Evolutionary conservation across 2,113 vertebrate genomes (phyloP).

Genomic region (Dasyprocta punctata): DNA sequence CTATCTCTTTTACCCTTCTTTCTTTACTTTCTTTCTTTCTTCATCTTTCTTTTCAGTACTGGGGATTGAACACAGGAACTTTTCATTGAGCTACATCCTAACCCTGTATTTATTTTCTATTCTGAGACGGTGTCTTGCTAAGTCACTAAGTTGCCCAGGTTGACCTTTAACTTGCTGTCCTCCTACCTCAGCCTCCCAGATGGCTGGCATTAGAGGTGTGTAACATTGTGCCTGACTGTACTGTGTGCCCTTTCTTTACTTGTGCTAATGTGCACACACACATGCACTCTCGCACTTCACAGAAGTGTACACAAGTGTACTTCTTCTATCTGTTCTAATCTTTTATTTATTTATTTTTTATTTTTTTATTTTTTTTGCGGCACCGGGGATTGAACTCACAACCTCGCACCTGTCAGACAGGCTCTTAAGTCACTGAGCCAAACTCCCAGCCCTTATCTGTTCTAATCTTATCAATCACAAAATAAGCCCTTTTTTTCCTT

Average conservation of each 20-base stretch:
- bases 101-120: neutral
- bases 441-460: too few species aligned
- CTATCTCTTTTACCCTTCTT: neutral
- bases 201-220: neutral
- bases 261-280: neutral
- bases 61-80: neutral
- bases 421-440: too few species aligned
- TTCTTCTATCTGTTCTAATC: slow-evolving; percentile 4
- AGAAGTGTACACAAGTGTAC: neutral
- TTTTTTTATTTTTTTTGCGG: too few species aligned
- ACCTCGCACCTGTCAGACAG: too few species aligned
- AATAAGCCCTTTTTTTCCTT: neutral
- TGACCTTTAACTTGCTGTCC: neutral
- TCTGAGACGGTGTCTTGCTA: neutral
- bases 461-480: slow-evolving; percentile 22
- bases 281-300: neutral
- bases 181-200: too few species aligned
- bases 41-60: neutral
- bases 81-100: neutral
- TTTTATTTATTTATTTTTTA: too few species aligned
- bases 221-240: neutral
- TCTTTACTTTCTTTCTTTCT: neutral
- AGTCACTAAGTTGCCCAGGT: neutral
- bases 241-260: neutral
- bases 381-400: too few species aligned